These are phyloP conservation scores for Myoxocephalus aenaeus DNA, from an alignment of 2,797 vertebrate genomes.

Conservation along the genomic window DNA sequence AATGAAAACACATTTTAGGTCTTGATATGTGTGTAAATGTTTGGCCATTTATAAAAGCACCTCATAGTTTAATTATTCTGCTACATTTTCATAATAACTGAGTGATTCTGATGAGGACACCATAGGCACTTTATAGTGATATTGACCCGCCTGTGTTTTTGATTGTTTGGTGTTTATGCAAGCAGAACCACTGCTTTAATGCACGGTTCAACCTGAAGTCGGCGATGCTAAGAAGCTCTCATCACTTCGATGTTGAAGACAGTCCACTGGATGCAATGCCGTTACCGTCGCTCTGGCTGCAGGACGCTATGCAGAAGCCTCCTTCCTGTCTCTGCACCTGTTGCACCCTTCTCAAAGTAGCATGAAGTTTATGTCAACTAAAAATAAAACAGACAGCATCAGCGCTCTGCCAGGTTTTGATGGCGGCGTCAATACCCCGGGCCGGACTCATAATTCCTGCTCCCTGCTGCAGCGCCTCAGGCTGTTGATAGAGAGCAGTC, in stretches of 20 bases:
- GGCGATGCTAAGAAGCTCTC: background rate
- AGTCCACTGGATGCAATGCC: background rate
- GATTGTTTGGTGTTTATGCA: background rate
- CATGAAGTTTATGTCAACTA: conserved; percentile 13
- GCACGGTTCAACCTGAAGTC: background rate
- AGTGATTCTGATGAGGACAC: too few relatives aligned
- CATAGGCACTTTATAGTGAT: too few relatives aligned
- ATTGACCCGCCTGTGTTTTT: background rate
- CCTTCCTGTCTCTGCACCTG: background rate
- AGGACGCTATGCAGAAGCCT: background rate
- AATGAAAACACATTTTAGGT: too few relatives aligned
- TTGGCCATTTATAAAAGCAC: too few relatives aligned
- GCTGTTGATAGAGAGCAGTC: conserved; percentile 43
- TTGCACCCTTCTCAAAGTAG: background rate
- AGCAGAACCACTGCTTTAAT: background rate
- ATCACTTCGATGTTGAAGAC: background rate
- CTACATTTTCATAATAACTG: too few relatives aligned
- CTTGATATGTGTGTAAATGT: too few relatives aligned
- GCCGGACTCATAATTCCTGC: conserved; percentile 14
- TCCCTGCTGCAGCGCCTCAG: conserved; percentile 43
- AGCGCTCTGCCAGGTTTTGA: conserved; percentile 25
- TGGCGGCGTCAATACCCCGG: background rate
- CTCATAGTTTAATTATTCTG: too few relatives aligned
- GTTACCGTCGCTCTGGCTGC: background rate
- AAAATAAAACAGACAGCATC: conserved; percentile 17